Conservation (phyloP, 2,113 vertebrate genomes). For the Paramisgurnus dabryanus region DNA sequence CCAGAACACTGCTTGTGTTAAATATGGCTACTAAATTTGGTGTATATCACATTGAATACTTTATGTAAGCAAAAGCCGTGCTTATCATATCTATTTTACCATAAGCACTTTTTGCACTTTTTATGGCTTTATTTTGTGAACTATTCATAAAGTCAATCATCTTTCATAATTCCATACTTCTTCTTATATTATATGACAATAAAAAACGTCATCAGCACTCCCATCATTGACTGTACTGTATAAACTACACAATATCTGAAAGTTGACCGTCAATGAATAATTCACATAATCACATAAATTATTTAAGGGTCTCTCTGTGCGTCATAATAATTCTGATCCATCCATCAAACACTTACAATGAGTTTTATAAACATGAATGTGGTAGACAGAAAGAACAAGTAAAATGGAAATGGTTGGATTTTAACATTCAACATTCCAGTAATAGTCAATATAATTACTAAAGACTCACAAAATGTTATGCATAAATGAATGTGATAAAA, state of each 20-base stretch:
- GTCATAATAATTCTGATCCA: not conserved
- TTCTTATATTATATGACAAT: too few species aligned
- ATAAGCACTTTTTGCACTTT: too few species aligned
- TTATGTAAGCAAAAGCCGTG: too few species aligned
- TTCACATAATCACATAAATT: not conserved
- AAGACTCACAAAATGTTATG: not conserved
- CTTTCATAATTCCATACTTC: too few species aligned
- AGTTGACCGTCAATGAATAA: not conserved
- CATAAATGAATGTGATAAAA: conserved; percentile 20
- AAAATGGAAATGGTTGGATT: not conserved
- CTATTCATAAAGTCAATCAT: too few species aligned
- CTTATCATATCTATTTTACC: too few species aligned
- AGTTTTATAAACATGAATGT: conserved; percentile 13
- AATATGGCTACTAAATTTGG: not conserved
- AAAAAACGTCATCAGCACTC: too few species aligned
- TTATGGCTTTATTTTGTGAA: too few species aligned
- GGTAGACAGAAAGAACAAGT: not conserved
- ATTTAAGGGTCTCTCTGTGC: not conserved
- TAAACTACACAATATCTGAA: conserved; percentile 2
- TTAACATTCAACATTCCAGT: not conserved
- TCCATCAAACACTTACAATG: not conserved
- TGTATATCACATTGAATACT: not conserved
- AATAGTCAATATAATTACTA: not conserved
- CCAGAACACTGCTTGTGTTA: not conserved
- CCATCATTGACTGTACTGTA: not conserved